phyloP scores from a whole-genome alignment of 1,140 invertebrate species.

The Sycophila sp. region DNA sequence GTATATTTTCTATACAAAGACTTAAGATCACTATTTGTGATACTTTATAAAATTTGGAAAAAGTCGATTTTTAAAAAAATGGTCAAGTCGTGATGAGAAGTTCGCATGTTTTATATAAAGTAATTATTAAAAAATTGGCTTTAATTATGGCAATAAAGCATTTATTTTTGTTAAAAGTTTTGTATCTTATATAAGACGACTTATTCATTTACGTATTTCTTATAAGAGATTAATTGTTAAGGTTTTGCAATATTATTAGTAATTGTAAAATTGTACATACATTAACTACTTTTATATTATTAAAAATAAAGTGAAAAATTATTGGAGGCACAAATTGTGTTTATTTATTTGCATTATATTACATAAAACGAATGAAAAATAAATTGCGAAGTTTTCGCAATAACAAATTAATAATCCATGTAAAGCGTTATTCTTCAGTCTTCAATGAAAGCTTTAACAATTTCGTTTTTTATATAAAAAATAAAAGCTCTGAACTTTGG shows the following conservation, averaged over 20 bases:
- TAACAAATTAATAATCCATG: neutral
- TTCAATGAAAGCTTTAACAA: constrained; percentile 17
- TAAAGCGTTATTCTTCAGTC: constrained; percentile 5
- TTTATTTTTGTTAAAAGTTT: constrained; percentile 10
- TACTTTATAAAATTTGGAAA: no score
- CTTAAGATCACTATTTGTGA: no score
- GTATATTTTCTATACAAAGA: no score
- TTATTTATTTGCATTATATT: constrained; percentile 16
- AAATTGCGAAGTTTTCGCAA: constrained; percentile 20
- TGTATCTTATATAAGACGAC: neutral
- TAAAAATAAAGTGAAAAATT: neutral
- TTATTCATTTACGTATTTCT: neutral
- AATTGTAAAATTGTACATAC: constrained; percentile 32
- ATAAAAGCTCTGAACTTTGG: constrained; percentile 34
- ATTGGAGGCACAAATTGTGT: constrained; percentile 8
- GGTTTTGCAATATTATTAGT: neutral
- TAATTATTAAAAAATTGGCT: neutral
- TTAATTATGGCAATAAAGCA: neutral
- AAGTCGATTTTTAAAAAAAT: no score
- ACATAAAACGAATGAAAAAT: constrained; percentile 15
- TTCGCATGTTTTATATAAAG: no score
- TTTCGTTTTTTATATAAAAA: constrained; percentile 26
- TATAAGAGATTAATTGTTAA: neutral
- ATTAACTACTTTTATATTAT: constrained; percentile 4
- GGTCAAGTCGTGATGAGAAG: no score